Evolutionary conservation across 2,888 invertebrate species (phyloP), one percentile per base, ranked within the genome.

Genomic region (Hypolimnas misippus): DNA sequence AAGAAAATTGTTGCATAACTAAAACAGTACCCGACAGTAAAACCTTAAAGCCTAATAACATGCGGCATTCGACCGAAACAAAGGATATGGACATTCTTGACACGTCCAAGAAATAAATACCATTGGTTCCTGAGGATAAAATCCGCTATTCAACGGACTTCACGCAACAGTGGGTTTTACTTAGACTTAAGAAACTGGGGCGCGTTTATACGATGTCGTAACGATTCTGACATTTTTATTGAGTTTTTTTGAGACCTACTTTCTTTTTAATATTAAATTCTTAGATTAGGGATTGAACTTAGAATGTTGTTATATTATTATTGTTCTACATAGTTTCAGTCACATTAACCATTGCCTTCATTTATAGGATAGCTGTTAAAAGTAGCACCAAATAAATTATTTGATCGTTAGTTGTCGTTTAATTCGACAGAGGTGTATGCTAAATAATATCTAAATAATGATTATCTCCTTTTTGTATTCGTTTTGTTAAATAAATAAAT

Each of bases 21-120:
- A 33, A 59, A 62, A 40, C 33, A 65, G 62, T 62, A 55, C 46
- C 54, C 59, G 56, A 38, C 57, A 65, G 63, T 70, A 65, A 67
- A 66, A 62, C 57, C 64, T 59, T 59, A 70, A 69, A 68, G 70
- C 61, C 63, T 70, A 69, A 74, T 73, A 73, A 71, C 64, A 70
- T 63, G 67, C 62, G 63, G 65, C 70, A 63, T 56, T 67, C 63
- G 51, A 61, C 65, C 62, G 66, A 66, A 73, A 73, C 72, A 72
- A 71, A 68, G 66, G 53, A 67, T 62, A 68, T 66, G 67, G 63
- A 67, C 57, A 72, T 72, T 73, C 74, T 57, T 61, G 62, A 70
- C 74, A 75, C 74, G 71, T 73, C 58, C 65, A 42, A 46, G 65
- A 68, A 70, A 75, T 73, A 74, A 75, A 73, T 74, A 63, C 68